Evolutionary conservation across 1,140 invertebrate genomes (phyloP), one percentile per base, ranked within the genome.

Genomic region (Macrostomum lignano): DNA sequence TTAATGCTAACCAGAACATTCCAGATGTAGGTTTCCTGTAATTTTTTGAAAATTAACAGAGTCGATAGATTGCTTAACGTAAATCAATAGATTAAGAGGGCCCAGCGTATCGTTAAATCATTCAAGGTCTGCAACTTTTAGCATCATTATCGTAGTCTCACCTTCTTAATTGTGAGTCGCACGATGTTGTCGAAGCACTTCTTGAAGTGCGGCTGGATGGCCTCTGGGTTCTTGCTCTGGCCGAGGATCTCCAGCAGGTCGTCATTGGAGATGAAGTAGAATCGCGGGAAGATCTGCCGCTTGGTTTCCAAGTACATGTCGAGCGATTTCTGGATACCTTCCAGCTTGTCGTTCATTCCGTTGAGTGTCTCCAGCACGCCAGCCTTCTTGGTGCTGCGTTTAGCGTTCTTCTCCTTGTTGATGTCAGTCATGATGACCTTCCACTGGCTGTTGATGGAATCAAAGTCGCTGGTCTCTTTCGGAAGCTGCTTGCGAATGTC

Each of bases 281-380:
- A 60, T 29, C 57, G 38, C n/a, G 57, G 57, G 43, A 60, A 60
- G 32, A 55, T 51, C 40, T 53, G 47, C 33, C 54, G 40, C 39
- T 60, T 60, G 2, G 51, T 60, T 40, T 60, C 57, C 30, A 60
- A 44, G 38, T 58, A 60, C 47, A 54, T 54, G 37, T 60, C 57
- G 22, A 60, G 40, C 13, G 54, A 58, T 36, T 56, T 58, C 46
- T 58, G 55, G 30, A 60, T 60, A 23, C 52, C 49, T 40, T 60
- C 55, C 34, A 58, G 42, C 29, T 51, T 55, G 1, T 42, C 17
- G 39, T 56, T 58, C 53, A 60, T 58, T 25, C 48, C 44, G 30
- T 48, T 55, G 20, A 58, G 37, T 23, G 47, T 42, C 31, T 58
- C 50, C 23, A 52, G 38, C 29, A 55, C 35, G 15, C 52, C 55